phyloP scores from a whole-genome alignment of 1,140 invertebrate species.

The Cherax quadricarinatus region DNA sequence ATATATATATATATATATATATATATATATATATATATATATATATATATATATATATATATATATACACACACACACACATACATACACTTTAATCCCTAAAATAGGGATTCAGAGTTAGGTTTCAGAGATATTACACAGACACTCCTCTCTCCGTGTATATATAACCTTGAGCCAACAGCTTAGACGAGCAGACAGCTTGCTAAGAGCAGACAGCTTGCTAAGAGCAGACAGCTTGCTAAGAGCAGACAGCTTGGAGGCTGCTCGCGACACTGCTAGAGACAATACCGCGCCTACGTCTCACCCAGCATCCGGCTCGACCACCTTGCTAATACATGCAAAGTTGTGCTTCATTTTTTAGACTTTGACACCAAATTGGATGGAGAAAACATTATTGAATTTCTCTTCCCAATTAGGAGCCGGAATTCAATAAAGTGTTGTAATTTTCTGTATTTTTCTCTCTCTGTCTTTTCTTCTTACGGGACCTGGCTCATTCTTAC shows the following conservation, averaged over 20 bases:
- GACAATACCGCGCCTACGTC: slow-evolving; percentile 25
- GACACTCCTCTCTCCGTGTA: too few species aligned
- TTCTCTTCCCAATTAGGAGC: slow-evolving; percentile 58
- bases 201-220: neutral
- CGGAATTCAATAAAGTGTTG: slow-evolving; percentile 56
- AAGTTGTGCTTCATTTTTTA: slow-evolving; percentile 56
- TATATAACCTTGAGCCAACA: too few species aligned
- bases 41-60: too few species aligned
- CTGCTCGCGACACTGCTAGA: neutral
- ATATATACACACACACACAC: too few species aligned
- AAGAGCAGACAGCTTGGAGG: neutral
- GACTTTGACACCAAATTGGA: slow-evolving; percentile 60
- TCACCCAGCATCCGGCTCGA: neutral
- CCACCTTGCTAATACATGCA: slow-evolving; percentile 51
- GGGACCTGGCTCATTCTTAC: too few species aligned
- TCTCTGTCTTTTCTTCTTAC: too few species aligned
- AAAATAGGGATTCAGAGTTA: too few species aligned
- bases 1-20: too few species aligned
- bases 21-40: too few species aligned
- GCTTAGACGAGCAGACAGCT: too few species aligned
- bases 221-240: neutral
- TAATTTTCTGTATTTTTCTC: slow-evolving; percentile 50
- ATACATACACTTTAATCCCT: too few species aligned
- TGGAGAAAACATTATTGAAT: slow-evolving; percentile 64
- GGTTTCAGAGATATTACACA: too few species aligned